Conservation (phyloP, 2,797 vertebrate genomes). For the Amazonetta brasiliensis region DNA sequence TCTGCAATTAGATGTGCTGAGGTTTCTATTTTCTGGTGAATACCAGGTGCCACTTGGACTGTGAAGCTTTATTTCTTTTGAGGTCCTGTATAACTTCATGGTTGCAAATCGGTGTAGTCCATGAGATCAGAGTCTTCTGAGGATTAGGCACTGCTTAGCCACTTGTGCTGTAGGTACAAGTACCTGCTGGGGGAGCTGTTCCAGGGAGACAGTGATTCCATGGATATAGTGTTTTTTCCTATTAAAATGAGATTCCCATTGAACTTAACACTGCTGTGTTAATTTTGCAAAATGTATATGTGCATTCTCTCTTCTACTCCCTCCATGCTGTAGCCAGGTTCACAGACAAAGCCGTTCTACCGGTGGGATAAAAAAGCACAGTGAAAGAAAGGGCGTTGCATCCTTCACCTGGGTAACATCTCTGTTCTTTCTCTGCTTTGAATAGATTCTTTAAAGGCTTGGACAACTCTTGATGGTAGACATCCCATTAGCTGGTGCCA, state of each 20-base stretch:
- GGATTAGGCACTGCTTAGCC: neutral
- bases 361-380: conserved; percentile 1
- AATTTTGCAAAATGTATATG: neutral
- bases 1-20: neutral
- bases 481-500: neutral
- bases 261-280: neutral
- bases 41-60: neutral
- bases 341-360: neutral
- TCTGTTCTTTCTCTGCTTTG: conserved; percentile 9
- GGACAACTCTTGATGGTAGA: neutral
- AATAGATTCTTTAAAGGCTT: neutral
- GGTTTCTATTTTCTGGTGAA: neutral
- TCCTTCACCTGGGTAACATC: neutral
- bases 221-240: neutral
- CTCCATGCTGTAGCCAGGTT: neutral
- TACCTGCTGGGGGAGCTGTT: neutral
- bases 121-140: neutral
- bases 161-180: neutral
- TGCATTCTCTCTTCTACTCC: neutral
- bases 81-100: neutral
- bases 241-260: neutral
- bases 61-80: neutral
- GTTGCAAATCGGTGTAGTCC: neutral
- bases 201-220: neutral
- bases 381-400: neutral